phyloP scores from a whole-genome alignment of 2,113 vertebrate species.

The Cryptoleucopteryx plumbea region DNA sequence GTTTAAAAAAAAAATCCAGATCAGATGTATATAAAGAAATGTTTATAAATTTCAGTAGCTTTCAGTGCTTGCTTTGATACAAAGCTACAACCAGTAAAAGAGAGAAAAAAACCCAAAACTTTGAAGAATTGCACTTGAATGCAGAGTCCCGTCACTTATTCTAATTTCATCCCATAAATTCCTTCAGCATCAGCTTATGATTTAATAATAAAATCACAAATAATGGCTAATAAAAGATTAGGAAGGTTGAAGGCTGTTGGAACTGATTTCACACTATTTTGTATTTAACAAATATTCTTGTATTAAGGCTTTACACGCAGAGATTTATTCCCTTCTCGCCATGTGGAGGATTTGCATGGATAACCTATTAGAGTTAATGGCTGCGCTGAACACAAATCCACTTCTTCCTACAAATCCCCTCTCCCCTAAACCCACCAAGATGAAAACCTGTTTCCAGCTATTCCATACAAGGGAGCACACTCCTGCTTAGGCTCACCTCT shows the following conservation, averaged over 20 bases:
- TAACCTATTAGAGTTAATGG: conserved; percentile 9
- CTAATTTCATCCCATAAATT: not conserved
- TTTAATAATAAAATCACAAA: conserved; percentile 25
- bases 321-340: not conserved
- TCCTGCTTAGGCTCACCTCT: not conserved
- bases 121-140: not conserved
- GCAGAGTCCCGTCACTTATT: not conserved
- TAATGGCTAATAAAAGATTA: conserved; percentile 32
- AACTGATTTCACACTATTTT: conserved; percentile 25
- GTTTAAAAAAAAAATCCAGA: not conserved
- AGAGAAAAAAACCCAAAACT: not conserved
- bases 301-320: not conserved
- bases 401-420: not conserved
- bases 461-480: not conserved
- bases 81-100: not conserved
- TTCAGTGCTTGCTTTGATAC: not conserved
- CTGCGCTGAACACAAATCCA: not conserved
- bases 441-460: not conserved
- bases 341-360: conserved; percentile 17
- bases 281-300: conserved; percentile 22
- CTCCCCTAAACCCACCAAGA: not conserved
- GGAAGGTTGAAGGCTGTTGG: not conserved
- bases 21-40: not conserved
- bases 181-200: not conserved
- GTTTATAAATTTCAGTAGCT: not conserved